Evolutionary conservation across 2,888 invertebrate species (phyloP), one percentile per base, ranked within the genome.

Genomic region (Latrodectus hesperus): DNA sequence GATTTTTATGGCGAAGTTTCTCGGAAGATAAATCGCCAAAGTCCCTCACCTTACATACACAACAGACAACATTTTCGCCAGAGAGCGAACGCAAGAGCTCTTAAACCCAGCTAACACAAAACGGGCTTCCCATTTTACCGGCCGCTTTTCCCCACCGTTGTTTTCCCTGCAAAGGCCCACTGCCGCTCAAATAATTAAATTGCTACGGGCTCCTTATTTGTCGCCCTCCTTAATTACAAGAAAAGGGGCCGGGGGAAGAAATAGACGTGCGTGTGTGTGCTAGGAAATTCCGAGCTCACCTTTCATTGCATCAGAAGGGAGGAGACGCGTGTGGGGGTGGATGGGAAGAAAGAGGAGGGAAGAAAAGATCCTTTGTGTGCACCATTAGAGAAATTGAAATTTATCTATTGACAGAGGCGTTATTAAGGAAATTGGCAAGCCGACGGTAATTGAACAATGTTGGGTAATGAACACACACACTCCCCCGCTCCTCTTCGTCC

Each of bases 371-470:
- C 78, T 84, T 83, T 88, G 83, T 83, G 88, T 71, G 79, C 75
- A 76, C 89, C 89, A 89, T 89, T 89, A 89, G 85, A 89, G 85
- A 86, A 89, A 89, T 89, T 89, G 89, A 89, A 89, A 89, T 89
- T 89, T 89, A 89, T 89, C 89, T 86, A 89, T 89, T 89, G 89
- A 89, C 89, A 83, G 86, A 89, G 86, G 85, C 86, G 89, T 89
- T 89, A 89, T 89, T 89, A 89, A 89, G 85, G 89, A 89, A 89
- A 89, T 89, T 89, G 89, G 79, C 84, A 77, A 81, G 83, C 83
- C 86, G 83, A 76, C 88, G 77, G 89, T 89, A 89, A 89, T 89
- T 89, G 89, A 86, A 89, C 89, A 89, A 86, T 86, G 88, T 88
- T 84, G 87, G 82, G 83, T 86, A 86, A 86, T 86, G 86, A 86